Conservation (phyloP, 2,797 vertebrate species). For the Sebastes baramenuke region DNA sequence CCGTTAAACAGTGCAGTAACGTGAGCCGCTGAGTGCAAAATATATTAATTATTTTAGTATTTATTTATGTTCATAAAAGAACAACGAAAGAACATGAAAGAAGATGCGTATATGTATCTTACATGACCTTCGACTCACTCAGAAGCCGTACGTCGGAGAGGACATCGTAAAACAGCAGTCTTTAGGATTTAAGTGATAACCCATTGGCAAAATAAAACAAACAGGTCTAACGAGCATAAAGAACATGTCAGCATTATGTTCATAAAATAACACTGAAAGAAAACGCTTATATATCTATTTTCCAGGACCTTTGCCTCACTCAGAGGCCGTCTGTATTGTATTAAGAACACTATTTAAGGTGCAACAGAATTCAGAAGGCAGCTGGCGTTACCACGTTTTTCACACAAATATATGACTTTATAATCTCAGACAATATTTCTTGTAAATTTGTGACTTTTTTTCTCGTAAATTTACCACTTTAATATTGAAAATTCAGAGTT, state of each 20-base stretch:
- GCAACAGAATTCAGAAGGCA: not conserved
- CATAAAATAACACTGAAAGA: not conserved
- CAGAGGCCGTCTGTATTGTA: not conserved
- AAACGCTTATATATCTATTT: not conserved
- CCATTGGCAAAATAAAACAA: too few relatives aligned
- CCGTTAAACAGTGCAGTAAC: not conserved
- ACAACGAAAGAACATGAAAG: not conserved
- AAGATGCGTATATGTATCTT: rapidly evolving
- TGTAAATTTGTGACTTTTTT: too few relatives aligned
- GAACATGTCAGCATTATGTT: too few relatives aligned
- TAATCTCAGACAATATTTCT: not conserved
- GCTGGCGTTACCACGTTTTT: not conserved
- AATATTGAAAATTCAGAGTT: not conserved
- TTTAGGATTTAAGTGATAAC: too few relatives aligned
- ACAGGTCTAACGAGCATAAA: too few relatives aligned
- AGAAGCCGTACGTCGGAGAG: not conserved
- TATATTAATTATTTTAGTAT: too few relatives aligned
- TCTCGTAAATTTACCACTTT: not conserved
- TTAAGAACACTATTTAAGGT: not conserved
- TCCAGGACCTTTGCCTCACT: not conserved
- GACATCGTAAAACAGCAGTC: too few relatives aligned
- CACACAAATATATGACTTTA: not conserved
- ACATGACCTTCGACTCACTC: not conserved
- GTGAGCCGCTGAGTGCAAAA: too few relatives aligned
- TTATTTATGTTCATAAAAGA: too few relatives aligned